Conservation (phyloP, 2,888 invertebrate genomes). For the Synanthedon andrenaeformis region DNA sequence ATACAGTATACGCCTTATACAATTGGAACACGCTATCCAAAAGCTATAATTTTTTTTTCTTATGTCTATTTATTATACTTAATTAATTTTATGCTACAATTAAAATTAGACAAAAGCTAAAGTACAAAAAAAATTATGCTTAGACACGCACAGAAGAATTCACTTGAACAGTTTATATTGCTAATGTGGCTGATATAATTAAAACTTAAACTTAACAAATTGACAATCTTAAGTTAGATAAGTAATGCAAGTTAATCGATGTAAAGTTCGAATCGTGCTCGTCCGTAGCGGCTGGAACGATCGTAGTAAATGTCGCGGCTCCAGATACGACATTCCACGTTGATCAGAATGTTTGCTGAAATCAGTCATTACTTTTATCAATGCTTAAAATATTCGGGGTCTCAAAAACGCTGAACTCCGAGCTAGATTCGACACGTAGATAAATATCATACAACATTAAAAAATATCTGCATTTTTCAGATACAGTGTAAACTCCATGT, state of each 20-base stretch:
- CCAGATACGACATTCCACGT: constrained; percentile 62
- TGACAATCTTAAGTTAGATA: constrained; percentile 10
- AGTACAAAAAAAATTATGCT: too few species aligned
- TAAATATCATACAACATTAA: not conserved
- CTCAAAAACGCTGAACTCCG: too few species aligned
- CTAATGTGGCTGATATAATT: constrained; percentile 30
- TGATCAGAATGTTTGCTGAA: constrained; percentile 52
- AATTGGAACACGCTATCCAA: too few species aligned
- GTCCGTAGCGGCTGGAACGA: constrained; percentile 41
- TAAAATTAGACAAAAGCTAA: too few species aligned
- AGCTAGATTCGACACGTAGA: too few species aligned
- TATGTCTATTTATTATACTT: too few species aligned
- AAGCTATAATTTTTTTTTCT: too few species aligned
- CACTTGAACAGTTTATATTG: too few species aligned
- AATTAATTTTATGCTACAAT: too few species aligned
- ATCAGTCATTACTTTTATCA: not conserved
- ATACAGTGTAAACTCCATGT: too few species aligned
- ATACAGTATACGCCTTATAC: too few species aligned
- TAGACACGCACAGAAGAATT: too few species aligned
- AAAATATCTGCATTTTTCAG: not conserved
- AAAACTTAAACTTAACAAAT: constrained; percentile 42
- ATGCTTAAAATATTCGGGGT: not conserved
- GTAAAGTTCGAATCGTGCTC: constrained; percentile 52
- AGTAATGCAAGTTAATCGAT: constrained; percentile 27
- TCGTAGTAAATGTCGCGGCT: constrained; percentile 54